Base-by-base conservation (phyloP, 2,113 vertebrate genomes). In the Ursus arctos region DNA sequence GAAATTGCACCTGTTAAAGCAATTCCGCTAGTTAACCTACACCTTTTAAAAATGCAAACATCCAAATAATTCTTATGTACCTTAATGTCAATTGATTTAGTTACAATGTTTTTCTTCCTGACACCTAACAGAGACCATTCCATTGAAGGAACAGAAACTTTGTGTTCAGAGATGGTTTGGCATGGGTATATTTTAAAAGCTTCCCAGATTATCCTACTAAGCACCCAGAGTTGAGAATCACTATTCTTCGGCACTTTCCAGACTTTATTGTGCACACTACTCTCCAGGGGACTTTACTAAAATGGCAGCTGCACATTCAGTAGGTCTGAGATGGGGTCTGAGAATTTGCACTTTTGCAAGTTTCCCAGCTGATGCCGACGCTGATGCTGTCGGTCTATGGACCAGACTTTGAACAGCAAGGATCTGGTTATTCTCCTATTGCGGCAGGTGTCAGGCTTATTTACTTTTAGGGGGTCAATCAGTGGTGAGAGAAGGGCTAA, bases 101-200 rank as follows among this genome's bases (percentile, higher is more conserved):
- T n/a, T 81, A 36, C 55, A 71, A n/a, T 82, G 57, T 71, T 88
- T 95, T 97, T 59, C 67, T 18, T 91, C 18, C 76, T 63, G 80
- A 93, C 14, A 22, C 13, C 69, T n/a, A 88, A 40, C 36, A 69
- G 74, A 88, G 31, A 93, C 47, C 15, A 57, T 4, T 63, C 43
- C 7, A 49, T 4, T 65, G 26, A 63, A 92, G 28, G 26, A 49
- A 63, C 1, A 22, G 36, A 61, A 80, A 63, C 51, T 91, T 74
- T 43, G 19, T 26, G 31, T 72, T n/a, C 28, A 74, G 15, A 22
- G 63, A 72, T 12, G 21, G 67, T 74, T 86, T 93, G 63, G 40
- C 36, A 21, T 22, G 43, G 33, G 5, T n/a, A 26, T 57, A 43
- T 83, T 93, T 84, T 28, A 55, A 95, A 93, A 80, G 43, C 31